Base-by-base conservation (phyloP, 2,888 invertebrate genomes). In the Leptothorax acervorum region DNA sequence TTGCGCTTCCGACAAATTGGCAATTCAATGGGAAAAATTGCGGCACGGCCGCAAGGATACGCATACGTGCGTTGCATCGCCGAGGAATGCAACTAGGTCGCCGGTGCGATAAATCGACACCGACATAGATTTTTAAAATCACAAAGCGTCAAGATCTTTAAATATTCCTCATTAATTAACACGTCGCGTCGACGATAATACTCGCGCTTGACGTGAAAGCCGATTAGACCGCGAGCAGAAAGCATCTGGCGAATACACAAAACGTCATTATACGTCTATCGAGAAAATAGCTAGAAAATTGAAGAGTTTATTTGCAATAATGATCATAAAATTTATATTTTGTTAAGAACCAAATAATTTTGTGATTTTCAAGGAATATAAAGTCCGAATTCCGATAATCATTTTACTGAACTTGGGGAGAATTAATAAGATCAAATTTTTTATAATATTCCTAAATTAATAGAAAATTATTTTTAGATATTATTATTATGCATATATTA, bases 1-100 rank as follows among this genome's bases (percentile, higher is more conserved):
- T 75, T 76, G 76, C 78, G 45, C 57, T 86, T 84, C n/a, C 63
- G 74, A 82, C 60, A 68, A 78, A 79, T 85, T 70, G 12, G 11
- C 57, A 70, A 31, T 60, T 66, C 35, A 11, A 39, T 23, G 42
- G 12, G 48, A 74, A 53, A 82, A 82, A 82, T 55, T 70, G 53
- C 70, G 39, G n/a, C 79, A 62, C 18, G 1, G 23, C 12, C 2
- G 8, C 79, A 60, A 71, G 73, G 73, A 73, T 73, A 31, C 45
- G 31, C 60, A 39, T 71, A 71, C 60, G 60, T 73, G 73, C 53
- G 51, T 35, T 18, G 79, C 71, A 62, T 81, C n/a, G 28, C 8
- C 11, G 18, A 81, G 35, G 28, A 73, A 35, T 51, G 48, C 39
- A 60, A 60, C 45, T 60, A 39, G 39, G 48, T 73, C 48, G 28